Percentiles rank a stretch among this genome's conserved stretches.
Evolutionary conservation across 2,113 vertebrate genomes (phyloP).

Genomic region (Dasypus novemcinctus): DNA sequence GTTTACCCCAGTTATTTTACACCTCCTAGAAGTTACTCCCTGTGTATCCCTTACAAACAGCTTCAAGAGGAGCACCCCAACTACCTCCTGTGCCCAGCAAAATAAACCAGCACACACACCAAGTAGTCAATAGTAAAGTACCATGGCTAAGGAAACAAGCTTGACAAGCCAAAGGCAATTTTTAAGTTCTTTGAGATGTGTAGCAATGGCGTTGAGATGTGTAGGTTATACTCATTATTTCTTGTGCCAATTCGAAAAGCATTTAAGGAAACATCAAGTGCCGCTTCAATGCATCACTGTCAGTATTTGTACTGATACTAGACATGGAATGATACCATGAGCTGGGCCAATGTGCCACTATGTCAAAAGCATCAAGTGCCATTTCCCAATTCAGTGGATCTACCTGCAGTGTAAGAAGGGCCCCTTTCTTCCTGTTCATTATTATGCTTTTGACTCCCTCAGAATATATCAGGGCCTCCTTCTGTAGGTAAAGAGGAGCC

Average conservation of each 20-base stretch:
- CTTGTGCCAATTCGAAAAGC: neutral
- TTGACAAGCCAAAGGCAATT: neutral
- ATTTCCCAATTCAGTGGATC: neutral
- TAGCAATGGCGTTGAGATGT: no score
- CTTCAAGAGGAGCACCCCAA: neutral
- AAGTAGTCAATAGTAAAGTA: neutral
- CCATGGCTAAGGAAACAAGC: neutral
- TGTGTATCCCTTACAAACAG: neutral
- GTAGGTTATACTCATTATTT: neutral
- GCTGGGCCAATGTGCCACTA: neutral
- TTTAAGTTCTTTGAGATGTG: neutral
- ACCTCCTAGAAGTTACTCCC: neutral
- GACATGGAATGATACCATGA: neutral
- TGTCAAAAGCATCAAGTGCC: neutral
- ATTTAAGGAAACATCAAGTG: conserved; percentile 22
- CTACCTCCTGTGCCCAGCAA: neutral
- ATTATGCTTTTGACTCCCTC: neutral
- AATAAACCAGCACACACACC: neutral
- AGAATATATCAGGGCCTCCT: neutral
- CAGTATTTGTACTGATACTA: neutral
- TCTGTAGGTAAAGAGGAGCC: conserved; percentile 21
- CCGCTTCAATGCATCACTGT: neutral
- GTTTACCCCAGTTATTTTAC: neutral
- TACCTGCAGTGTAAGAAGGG: neutral
- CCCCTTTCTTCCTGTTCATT: neutral